Base-by-base conservation (phyloP, 2,113 vertebrate genomes). In the Silurus asotus region DNA sequence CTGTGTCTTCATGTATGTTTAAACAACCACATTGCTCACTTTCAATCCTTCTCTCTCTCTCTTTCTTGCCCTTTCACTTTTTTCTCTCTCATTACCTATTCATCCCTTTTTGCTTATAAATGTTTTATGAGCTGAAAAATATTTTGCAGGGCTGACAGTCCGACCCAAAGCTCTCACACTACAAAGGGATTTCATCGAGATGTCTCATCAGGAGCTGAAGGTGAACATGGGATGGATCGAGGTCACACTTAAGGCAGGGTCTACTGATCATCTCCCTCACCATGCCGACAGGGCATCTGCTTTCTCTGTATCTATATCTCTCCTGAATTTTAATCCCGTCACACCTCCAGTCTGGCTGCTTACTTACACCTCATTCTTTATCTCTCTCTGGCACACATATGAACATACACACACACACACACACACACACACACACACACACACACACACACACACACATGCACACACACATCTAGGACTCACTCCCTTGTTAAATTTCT, bases 1-100 rank as follows among this genome's bases (percentile, higher is more conserved):
- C 70, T 78, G 72, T 51, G 49, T 83, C 83, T 75, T 90, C 84
- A 84, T 86, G 84, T 88, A 88, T 85, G 87, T 87, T 86, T 88
- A 81, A 88, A 87, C 85, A 87, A 81, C 70, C 78, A 45, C 75
- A 78, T 67, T 69, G n/a, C 82, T 81, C 80, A 77, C 55, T 65
- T 70, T 25, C 79, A 70, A 64, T 83, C 83, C 69, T n/a, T n/a
- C 77, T 81, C 20, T 78, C 78, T 62, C 78, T 83, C 84, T 81
- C 78, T 84, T 84, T 79, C 69, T 83, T 25, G 80, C 86, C 48
- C 49, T 82, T 37, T 49, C 58, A 61, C 67, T 15, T 83, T 74
- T 64, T 56, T 59, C 51, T 61, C 17, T 70, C 69, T 81, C 75
- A 80, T 84, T 86, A 80, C 6, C 87, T 86, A 79, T 88, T 82